Conservation (phyloP, 1,140 invertebrate species). For the Lamellibrachia luymesi region DNA sequence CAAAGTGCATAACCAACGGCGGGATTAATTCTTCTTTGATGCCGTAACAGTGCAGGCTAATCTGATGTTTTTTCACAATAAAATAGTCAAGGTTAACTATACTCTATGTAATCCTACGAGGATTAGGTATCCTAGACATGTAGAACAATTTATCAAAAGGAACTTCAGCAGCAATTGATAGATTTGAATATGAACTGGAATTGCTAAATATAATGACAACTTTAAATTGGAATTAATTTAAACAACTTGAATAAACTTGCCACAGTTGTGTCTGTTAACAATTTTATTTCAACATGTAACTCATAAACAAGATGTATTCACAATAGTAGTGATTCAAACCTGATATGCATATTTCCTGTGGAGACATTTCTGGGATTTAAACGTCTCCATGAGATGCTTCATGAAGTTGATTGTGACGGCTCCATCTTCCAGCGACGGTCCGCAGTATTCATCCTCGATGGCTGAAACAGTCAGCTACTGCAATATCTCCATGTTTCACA, state of each 20-base stretch:
- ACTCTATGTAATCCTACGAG: neutral
- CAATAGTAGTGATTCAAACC: slow-evolving; percentile 57
- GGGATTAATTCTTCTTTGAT: too few relatives aligned
- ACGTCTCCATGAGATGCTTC: slow-evolving; percentile 83
- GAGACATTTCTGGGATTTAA: slow-evolving; percentile 87
- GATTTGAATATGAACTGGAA: slow-evolving; percentile 7
- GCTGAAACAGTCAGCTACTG: slow-evolving; percentile 59
- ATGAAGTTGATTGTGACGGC: slow-evolving; percentile 72
- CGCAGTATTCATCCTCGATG: slow-evolving; percentile 92
- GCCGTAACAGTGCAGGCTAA: too few relatives aligned
- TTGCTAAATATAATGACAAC: neutral
- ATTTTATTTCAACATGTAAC: neutral
- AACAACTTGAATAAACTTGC: neutral
- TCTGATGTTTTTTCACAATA: too few relatives aligned
- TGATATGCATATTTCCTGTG: slow-evolving; percentile 98
- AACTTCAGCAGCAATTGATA: neutral
- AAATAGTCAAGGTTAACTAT: too few relatives aligned
- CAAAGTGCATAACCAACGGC: neutral
- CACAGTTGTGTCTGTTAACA: neutral
- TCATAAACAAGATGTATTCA: neutral
- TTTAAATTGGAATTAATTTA: too few relatives aligned
- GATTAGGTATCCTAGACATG: neutral
- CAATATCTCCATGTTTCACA: neutral
- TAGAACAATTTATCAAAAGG: slow-evolving; percentile 17
- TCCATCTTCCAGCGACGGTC: slow-evolving; percentile 85